These are phyloP conservation scores for Trachymyrmex cornetzi DNA, from an alignment of 1,140 invertebrate species.

Conservation along the genomic window DNA sequence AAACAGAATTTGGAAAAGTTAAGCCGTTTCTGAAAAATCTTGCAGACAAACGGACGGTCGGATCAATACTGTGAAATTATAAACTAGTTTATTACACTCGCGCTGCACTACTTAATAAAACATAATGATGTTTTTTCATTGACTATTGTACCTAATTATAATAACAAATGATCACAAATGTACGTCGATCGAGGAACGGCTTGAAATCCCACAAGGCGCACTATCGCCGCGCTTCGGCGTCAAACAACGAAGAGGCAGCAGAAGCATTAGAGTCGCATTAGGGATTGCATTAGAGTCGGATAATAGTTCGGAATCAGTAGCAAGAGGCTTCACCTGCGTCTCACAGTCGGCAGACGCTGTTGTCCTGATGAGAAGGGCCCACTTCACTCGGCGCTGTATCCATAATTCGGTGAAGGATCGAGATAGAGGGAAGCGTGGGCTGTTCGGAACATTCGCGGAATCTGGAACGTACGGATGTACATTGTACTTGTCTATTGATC, in stretches of 20 bases:
- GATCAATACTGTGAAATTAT: too few relatives aligned
- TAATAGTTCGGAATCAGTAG: constrained; percentile 39
- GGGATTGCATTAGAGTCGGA: constrained; percentile 30
- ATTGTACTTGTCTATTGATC: constrained; percentile 59
- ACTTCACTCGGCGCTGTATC: constrained; percentile 33
- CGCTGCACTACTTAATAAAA: background rate
- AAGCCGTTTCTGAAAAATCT: too few relatives aligned
- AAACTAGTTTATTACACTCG: too few relatives aligned
- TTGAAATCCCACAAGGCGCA: constrained; percentile 13
- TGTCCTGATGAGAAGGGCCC: constrained; percentile 30
- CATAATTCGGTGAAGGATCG: constrained; percentile 56
- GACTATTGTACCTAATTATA: background rate
- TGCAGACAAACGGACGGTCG: too few relatives aligned
- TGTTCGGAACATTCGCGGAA: constrained; percentile 54
- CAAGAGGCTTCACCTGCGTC: constrained; percentile 25
- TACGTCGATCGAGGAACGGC: background rate
- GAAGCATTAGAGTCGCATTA: constrained; percentile 53
- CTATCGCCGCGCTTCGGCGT: background rate
- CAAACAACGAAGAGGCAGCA: constrained; percentile 19
- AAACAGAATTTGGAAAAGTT: too few relatives aligned
- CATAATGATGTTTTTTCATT: background rate
- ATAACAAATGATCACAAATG: background rate
- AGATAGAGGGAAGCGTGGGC: background rate
- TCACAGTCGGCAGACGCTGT: constrained; percentile 5
- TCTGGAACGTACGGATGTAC: constrained; percentile 55